Percentiles rank a stretch among this genome's conserved stretches.
Conservation (phyloP, 92 coral and sea anemone genomes). For the Hydrozoanthus gracilis region DNA sequence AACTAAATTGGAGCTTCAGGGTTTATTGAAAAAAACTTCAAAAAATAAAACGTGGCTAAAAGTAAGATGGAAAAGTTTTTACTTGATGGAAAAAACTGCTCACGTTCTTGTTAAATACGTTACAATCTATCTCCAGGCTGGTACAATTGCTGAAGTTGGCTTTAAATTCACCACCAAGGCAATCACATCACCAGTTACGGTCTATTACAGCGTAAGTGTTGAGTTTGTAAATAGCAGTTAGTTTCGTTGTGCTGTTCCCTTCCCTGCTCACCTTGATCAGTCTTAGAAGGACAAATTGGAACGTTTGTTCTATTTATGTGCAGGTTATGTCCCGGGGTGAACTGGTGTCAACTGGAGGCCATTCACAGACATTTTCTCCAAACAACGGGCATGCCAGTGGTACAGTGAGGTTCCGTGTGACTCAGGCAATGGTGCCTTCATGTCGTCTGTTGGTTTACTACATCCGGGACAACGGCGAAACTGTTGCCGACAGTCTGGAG, state of each 20-base stretch:
- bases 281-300: too few species aligned
- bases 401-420: constrained; percentile 32
- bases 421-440: constrained; percentile 54
- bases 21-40: too few species aligned
- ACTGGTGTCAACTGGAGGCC: constrained; percentile 8
- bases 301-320: background rate
- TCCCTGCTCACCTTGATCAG: too few species aligned
- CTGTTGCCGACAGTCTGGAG: constrained; percentile 50
- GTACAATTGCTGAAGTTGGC: background rate
- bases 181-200: background rate
- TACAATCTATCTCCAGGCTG: background rate
- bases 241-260: too few species aligned
- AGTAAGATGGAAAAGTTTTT: too few species aligned
- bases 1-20: too few species aligned
- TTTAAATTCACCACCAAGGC: constrained; percentile 3
- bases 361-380: background rate
- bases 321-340: constrained; percentile 31
- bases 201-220: constrained; percentile 31
- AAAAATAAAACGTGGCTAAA: too few species aligned
- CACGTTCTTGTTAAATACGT: background rate
- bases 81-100: too few species aligned
- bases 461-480: constrained; percentile 52
- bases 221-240: background rate
- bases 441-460: constrained; percentile 54
- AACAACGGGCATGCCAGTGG: background rate